Conservation (phyloP, 92 coral and sea anemone genomes). For the Epizoanthus stellaris region DNA sequence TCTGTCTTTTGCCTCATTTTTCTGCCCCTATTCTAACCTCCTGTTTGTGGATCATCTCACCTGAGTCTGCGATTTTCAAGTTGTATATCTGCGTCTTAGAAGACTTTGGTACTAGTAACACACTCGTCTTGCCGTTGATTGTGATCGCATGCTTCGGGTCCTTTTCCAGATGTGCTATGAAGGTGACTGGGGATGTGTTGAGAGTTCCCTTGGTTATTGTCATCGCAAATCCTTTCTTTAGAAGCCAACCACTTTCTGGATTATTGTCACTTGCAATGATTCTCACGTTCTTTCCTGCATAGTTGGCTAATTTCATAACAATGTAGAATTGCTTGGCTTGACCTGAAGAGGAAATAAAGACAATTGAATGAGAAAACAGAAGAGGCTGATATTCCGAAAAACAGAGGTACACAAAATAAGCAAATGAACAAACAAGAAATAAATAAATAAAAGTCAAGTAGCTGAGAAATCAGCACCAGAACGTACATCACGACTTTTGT, state of each 20-base stretch:
- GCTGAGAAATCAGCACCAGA: too few species aligned
- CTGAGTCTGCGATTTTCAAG: conserved; percentile 31
- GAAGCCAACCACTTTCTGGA: conserved; percentile 58
- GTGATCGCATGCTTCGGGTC: conserved; percentile 47
- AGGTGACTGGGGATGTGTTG: conserved; percentile 62
- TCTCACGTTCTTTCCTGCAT: conserved; percentile 65
- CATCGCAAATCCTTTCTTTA: conserved; percentile 75
- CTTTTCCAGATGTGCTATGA: conserved; percentile 52
- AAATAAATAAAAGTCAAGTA: too few species aligned
- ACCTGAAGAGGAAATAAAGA: neutral
- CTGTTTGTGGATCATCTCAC: neutral
- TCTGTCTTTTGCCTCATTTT: too few species aligned
- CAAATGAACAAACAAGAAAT: conserved; percentile 6
- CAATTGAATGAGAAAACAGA: neutral
- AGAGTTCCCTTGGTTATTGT: conserved; percentile 72
- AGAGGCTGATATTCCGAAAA: neutral
- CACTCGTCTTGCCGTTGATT: conserved; percentile 53
- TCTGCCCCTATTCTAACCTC: too few species aligned
- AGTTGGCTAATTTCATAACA: conserved; percentile 61
- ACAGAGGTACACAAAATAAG: neutral
- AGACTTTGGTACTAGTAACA: conserved; percentile 15
- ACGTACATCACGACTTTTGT: too few species aligned
- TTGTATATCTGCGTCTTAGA: conserved; percentile 26
- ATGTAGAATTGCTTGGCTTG: conserved; percentile 68
- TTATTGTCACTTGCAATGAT: conserved; percentile 60